phyloP scores from a whole-genome alignment of 2,888 invertebrate genomes.

The Nebria brevicollis region DNA sequence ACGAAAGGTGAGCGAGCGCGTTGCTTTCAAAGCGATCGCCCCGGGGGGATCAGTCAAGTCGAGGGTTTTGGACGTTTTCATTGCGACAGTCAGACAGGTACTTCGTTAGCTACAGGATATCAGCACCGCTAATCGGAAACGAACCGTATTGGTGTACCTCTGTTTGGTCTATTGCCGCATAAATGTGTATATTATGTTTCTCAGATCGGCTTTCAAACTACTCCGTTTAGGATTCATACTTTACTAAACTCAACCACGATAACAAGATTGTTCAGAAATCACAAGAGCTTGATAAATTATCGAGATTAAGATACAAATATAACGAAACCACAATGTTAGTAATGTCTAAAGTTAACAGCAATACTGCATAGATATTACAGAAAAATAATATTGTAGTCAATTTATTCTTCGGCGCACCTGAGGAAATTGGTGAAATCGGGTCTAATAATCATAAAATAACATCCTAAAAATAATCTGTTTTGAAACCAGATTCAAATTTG shows the following conservation, averaged over 20 bases:
- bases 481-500: no score
- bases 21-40: neutral
- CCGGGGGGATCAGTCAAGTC: neutral
- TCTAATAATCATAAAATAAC: no score
- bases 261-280: neutral
- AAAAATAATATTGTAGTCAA: no score
- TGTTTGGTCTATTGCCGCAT: neutral
- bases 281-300: neutral
- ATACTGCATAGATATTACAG: no score
- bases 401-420: no score
- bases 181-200: neutral
- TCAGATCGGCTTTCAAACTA: neutral
- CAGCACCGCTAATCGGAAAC: neutral
- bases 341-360: no score
- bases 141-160: neutral
- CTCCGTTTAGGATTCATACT: neutral
- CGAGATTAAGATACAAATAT: neutral
- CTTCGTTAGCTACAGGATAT: neutral
- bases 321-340: no score
- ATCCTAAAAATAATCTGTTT: no score
- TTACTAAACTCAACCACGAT: neutral
- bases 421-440: no score
- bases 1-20: neutral
- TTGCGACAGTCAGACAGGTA: conserved; percentile 1
- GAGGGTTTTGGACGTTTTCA: neutral